A percentile compares a stretch with the other conserved stretches of the same genome.
Conservation (phyloP, 2,113 vertebrate species). For the Prochilodus magdalenae region DNA sequence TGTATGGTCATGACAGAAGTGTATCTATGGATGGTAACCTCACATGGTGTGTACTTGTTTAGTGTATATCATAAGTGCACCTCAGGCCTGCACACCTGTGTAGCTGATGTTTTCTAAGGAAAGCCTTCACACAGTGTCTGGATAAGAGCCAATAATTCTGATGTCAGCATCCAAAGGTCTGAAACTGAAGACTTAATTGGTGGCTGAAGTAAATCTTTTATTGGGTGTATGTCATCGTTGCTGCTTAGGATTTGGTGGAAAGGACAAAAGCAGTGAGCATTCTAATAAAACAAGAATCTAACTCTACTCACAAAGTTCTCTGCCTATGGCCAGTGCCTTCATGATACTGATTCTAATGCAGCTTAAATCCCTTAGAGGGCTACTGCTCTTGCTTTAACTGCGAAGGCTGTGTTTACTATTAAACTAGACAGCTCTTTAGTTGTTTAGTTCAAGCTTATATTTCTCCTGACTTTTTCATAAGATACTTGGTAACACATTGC, state of each 20-base stretch:
- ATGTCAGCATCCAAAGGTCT: background rate
- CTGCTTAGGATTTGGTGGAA: background rate
- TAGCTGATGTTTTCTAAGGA: constrained; percentile 61
- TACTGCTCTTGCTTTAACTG: background rate
- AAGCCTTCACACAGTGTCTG: constrained; percentile 55
- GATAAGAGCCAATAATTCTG: constrained; percentile 15
- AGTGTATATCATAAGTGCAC: background rate
- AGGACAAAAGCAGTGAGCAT: background rate
- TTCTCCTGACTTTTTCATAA: constrained; percentile 22
- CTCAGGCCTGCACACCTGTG: constrained; percentile 59
- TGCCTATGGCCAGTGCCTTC: background rate
- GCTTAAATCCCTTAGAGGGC: background rate
- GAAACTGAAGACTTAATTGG: constrained; percentile 4
- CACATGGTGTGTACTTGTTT: background rate
- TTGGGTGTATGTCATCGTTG: constrained; percentile 9
- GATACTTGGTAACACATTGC: constrained; percentile 4
- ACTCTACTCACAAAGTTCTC: background rate
- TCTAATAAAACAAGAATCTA: background rate
- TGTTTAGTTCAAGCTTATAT: constrained; percentile 2
- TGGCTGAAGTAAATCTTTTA: constrained; percentile 17
- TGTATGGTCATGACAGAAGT: background rate
- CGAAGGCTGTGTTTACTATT: background rate
- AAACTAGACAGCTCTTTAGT: background rate
- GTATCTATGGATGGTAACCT: constrained; percentile 9
- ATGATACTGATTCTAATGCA: background rate